Conservation (phyloP, 2,797 vertebrate genomes). For the Molossus molossus region DNA sequence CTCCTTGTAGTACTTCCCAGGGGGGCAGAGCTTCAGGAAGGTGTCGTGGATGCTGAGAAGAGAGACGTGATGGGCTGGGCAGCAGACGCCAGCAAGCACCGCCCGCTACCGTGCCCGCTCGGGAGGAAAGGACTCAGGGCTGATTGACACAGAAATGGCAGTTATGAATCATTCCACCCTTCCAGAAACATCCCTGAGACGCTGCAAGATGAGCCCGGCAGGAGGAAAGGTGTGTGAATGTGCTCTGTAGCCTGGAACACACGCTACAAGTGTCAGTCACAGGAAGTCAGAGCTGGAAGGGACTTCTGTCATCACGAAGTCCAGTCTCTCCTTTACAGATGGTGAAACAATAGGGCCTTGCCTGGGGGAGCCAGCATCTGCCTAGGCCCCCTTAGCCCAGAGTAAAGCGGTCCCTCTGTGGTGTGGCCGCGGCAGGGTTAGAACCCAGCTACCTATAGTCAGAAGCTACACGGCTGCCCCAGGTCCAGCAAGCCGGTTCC, state of each 20-base stretch:
- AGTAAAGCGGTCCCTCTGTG: background rate
- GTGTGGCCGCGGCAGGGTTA: background rate
- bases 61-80: background rate
- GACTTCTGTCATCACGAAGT: background rate
- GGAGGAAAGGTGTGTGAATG: fast-evolving
- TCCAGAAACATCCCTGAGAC: background rate
- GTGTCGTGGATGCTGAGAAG: slow-evolving; percentile 81
- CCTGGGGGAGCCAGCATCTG: background rate
- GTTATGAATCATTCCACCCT: background rate
- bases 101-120: too few relatives aligned
- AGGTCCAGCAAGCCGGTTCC: background rate
- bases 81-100: background rate
- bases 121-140: background rate
- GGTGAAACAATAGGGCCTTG: background rate
- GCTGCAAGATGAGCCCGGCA: background rate
- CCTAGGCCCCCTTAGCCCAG: background rate
- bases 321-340: background rate
- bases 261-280: background rate
- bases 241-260: background rate
- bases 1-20: slow-evolving; percentile 79
- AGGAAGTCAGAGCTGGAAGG: background rate
- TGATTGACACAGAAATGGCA: background rate
- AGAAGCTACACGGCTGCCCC: background rate
- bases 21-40: slow-evolving; percentile 84
- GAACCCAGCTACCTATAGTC: background rate